Evolutionary conservation across 2,888 invertebrate genomes (phyloP).

Genomic region (Scaptomyza cyrtandrae): DNA sequence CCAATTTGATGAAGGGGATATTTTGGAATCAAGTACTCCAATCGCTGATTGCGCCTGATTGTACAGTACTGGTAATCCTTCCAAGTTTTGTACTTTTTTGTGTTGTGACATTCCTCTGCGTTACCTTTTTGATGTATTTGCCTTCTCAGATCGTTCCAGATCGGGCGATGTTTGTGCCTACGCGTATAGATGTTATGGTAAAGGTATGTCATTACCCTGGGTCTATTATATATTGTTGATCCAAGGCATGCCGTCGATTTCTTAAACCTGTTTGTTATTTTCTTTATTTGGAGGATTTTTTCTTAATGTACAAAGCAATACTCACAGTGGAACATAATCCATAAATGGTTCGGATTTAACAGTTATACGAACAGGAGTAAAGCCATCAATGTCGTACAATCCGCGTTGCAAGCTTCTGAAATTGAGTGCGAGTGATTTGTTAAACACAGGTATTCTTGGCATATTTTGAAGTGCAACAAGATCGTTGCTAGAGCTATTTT

Average conservation of each 20-base stretch:
- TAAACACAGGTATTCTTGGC: background rate
- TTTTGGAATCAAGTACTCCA: conserved; percentile 18
- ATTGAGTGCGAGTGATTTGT: background rate
- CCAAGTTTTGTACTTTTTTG: background rate
- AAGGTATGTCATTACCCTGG: conserved; percentile 6
- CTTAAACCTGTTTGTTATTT: background rate
- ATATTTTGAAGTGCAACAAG: too few species aligned
- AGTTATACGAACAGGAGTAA: background rate
- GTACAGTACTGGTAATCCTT: conserved; percentile 13
- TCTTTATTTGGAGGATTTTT: background rate
- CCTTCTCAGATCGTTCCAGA: conserved; percentile 12
- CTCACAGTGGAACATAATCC: background rate
- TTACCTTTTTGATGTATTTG: conserved; percentile 8
- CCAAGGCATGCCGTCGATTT: conserved; percentile 7
- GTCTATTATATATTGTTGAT: conserved; percentile 8
- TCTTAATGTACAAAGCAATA: background rate
- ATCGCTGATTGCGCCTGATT: conserved; percentile 18
- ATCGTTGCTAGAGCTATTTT: too few species aligned
- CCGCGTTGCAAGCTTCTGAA: background rate
- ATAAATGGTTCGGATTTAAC: background rate
- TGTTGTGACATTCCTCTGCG: conserved; percentile 16
- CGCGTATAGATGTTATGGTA: conserved; percentile 5
- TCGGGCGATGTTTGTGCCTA: background rate
- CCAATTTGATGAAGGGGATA: conserved; percentile 27
- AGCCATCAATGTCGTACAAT: background rate